Base-by-base conservation (phyloP, 2,888 invertebrate genomes). In the Drosophila borealis region DNA sequence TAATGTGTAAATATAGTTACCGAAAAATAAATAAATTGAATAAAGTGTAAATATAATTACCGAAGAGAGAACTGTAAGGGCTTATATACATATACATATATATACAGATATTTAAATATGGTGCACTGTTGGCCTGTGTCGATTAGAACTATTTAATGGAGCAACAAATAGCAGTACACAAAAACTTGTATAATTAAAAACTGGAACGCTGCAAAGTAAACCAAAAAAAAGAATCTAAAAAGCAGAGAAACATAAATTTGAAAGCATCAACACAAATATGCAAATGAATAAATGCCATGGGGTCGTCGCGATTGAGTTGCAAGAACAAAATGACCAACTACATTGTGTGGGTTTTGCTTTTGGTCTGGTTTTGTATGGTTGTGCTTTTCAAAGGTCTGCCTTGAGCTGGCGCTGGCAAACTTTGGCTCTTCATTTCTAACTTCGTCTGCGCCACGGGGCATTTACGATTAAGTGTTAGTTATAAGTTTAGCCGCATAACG, bases 141-240 rank as follows among this genome's bases (percentile, higher is more conserved):
- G 11, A 33, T 42, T 1, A 2, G 5, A 51, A 45, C 45, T 49
- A 44, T 46, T 62, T 59, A 62, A 50, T 55, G 25, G 51, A 2
- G 55, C 44, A 39, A 9, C 55, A 55, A 17, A 42, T n/a, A 41
- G 42, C 36, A 65, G 33, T 10, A 54, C 13, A 44, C 37, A 39
- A 51, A 42, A 70, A 74, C 9, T 70, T 54, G 46, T 56, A 29
- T 63, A 71, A 71, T 76, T 76, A 60, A 36, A 61, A 65, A 37
- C 62, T 29, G 19, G 29, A 33, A 34, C 17, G 41, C 33, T 49
- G 10, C 36, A 45, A 34, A 21, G 34, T n/a, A 41, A 8, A 54
- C 9, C 13, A 14, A 19, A 17, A 42, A 56, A 61, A 17, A 6
- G 11, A 14, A 34, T 9, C 17, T 10, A 8, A 25, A 37, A 54